Conservation (phyloP, 2,113 vertebrate genomes). For the Microtus ochrogaster region DNA sequence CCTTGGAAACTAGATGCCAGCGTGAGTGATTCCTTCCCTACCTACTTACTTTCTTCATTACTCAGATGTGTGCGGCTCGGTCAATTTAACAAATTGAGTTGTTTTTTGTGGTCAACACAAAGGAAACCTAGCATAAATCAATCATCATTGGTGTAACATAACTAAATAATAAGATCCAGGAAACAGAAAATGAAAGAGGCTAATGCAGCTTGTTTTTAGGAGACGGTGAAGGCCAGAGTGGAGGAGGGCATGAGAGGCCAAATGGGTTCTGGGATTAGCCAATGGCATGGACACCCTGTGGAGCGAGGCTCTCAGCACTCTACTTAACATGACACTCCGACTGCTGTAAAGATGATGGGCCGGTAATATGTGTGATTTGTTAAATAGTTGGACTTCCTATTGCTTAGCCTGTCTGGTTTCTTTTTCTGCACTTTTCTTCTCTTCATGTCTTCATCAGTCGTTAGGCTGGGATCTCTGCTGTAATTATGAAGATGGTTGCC, state of each 20-base stretch:
- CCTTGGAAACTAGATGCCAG: neutral
- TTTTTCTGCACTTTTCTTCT: neutral
- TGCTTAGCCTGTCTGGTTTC: neutral
- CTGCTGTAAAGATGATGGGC: neutral
- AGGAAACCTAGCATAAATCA: neutral
- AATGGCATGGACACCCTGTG: rapidly evolving
- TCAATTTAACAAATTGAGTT: neutral
- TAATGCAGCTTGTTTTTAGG: neutral
- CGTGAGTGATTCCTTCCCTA: neutral
- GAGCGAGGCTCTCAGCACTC: rapidly evolving
- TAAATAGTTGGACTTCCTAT: constrained; percentile 43
- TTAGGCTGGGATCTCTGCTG: constrained; percentile 32
- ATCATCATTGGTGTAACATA: too few relatives aligned
- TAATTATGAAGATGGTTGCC: neutral
- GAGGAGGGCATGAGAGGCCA: neutral
- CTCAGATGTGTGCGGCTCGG: too few relatives aligned
- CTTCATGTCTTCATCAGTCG: neutral
- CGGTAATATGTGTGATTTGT: constrained; percentile 4
- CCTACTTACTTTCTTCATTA: neutral
- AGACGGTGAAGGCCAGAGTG: neutral
- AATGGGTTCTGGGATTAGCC: rapidly evolving
- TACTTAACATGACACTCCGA: rapidly evolving
- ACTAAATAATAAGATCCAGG: neutral
- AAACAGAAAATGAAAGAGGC: neutral
- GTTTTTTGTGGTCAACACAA: rapidly evolving